A percentile compares a stretch with the other conserved stretches of the same genome.
phyloP scores from a whole-genome alignment of 2,888 invertebrate genomes.

The Drosophila atripex region DNA sequence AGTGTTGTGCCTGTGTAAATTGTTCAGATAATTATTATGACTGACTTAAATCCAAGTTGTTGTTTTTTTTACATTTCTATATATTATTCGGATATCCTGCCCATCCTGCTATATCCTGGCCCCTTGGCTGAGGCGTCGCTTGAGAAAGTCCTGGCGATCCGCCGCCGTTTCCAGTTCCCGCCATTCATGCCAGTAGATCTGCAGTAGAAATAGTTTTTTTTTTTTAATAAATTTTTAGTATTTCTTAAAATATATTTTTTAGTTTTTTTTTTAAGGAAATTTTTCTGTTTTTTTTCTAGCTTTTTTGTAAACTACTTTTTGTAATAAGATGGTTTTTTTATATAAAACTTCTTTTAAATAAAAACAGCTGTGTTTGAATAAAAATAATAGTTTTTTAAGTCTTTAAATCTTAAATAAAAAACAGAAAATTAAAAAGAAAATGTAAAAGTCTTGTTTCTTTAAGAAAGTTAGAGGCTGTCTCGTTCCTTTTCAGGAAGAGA shows the following conservation, averaged over 20 bases:
- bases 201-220: constrained; percentile 15
- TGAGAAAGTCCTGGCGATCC: constrained; percentile 78
- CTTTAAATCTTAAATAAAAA: neutral
- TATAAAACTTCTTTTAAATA: too few relatives aligned
- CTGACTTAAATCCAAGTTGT: constrained; percentile 20
- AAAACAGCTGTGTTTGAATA: neutral
- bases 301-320: too few relatives aligned
- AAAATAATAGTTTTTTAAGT: neutral
- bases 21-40: constrained; percentile 38
- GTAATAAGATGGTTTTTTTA: too few relatives aligned
- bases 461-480: neutral
- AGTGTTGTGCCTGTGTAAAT: constrained; percentile 36
- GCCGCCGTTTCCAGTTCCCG: constrained; percentile 71
- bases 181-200: constrained; percentile 86
- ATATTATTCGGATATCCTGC: constrained; percentile 2
- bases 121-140: constrained; percentile 72
- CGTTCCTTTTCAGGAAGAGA: neutral
- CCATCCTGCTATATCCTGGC: constrained; percentile 51
- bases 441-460: neutral
- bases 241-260: neutral
- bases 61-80: neutral
- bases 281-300: too few relatives aligned
- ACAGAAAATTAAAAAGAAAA: neutral
- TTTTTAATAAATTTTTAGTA: neutral
- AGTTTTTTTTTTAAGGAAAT: neutral